Evolutionary conservation across 2,888 invertebrate species (phyloP).

Genomic region (Hetaerina titia): DNA sequence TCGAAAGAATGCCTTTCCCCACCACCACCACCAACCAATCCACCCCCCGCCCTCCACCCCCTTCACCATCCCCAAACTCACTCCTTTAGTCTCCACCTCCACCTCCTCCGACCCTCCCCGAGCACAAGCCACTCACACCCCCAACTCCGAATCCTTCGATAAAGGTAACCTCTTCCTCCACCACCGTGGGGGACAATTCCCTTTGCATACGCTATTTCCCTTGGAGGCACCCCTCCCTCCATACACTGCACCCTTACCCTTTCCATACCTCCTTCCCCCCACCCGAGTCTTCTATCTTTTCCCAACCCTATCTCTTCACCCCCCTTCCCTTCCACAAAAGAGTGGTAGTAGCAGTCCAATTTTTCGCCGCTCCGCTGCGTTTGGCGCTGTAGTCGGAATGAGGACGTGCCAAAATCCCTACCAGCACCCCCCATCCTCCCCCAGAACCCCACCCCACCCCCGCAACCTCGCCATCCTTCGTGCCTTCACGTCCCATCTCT

Average conservation of each 20-base stretch:
- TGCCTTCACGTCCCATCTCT: background rate
- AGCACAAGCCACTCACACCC: background rate
- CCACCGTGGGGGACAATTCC: background rate
- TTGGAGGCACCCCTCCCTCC: background rate
- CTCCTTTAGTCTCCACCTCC: background rate
- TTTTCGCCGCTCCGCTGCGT: background rate
- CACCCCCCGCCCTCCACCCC: background rate
- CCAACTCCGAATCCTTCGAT: background rate
- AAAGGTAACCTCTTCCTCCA: background rate
- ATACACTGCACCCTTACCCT: background rate
- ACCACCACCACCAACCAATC: background rate
- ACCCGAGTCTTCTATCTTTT: background rate
- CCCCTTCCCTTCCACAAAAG: background rate
- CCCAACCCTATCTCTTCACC: background rate
- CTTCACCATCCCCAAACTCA: background rate
- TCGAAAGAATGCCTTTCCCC: slow-evolving; percentile 13
- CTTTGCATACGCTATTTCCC: background rate
- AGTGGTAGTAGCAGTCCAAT: background rate
- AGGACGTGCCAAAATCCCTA: slow-evolving; percentile 42
- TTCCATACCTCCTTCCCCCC: background rate
- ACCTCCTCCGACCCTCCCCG: background rate
- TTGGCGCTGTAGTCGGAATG: background rate
- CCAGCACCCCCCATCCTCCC: background rate
- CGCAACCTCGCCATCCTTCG: background rate
- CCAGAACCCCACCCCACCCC: background rate